These are phyloP conservation scores for Luehdorfia chinensis DNA, from an alignment of 1,140 invertebrate genomes.

Conservation along the genomic window DNA sequence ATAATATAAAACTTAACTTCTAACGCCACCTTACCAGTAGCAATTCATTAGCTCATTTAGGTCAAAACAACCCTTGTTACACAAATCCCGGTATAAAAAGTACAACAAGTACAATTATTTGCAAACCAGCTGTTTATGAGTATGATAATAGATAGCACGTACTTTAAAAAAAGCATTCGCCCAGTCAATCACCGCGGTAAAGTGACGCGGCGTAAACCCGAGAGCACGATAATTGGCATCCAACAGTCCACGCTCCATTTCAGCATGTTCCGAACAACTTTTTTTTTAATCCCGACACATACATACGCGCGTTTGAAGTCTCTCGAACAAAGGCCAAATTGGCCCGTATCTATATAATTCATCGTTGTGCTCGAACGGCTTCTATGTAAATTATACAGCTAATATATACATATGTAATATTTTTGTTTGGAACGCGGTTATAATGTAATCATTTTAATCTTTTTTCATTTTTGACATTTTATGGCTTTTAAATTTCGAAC, in stretches of 20 bases:
- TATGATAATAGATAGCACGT: too few species aligned
- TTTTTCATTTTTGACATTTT: too few species aligned
- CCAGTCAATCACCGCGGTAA: slow-evolving; percentile 36
- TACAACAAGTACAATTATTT: too few species aligned
- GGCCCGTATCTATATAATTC: slow-evolving; percentile 11
- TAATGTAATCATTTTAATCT: too few species aligned
- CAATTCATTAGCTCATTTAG: too few species aligned
- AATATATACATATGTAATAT: too few species aligned
- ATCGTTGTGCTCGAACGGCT: not conserved
- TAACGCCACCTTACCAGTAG: too few species aligned
- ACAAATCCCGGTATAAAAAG: slow-evolving; percentile 7
- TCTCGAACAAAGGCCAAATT: slow-evolving; percentile 7
- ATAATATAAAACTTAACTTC: too few species aligned
- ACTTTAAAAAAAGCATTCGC: slow-evolving; percentile 19
- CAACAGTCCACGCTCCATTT: slow-evolving; percentile 28
- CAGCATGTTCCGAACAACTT: slow-evolving; percentile 10
- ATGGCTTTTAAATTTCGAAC: too few species aligned
- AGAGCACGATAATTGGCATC: slow-evolving; percentile 41
- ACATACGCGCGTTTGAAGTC: slow-evolving; percentile 10
- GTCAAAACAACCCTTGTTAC: too few species aligned
- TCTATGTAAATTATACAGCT: slow-evolving; percentile 4
- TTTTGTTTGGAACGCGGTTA: too few species aligned
- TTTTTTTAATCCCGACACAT: slow-evolving; percentile 14
- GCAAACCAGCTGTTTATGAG: too few species aligned
- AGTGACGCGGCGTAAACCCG: slow-evolving; percentile 33